These are phyloP conservation scores for Pectinophora gossypiella DNA, from an alignment of 1,140 invertebrate genomes.

Conservation along the genomic window DNA sequence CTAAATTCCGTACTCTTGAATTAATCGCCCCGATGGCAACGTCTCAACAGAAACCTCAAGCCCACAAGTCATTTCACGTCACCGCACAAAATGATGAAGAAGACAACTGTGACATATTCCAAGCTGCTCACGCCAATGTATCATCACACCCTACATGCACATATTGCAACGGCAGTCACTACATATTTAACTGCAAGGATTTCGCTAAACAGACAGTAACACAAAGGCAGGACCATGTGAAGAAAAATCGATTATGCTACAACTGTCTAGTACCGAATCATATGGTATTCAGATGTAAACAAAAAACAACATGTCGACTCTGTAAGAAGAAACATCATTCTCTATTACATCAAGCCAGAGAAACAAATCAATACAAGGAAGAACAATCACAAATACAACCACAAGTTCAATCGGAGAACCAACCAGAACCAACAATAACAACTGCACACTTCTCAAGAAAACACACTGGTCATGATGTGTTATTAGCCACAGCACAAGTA, in stretches of 20 bases:
- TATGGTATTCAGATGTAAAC: slow-evolving; percentile 17
- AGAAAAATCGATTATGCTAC: slow-evolving; percentile 24
- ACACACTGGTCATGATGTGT: slow-evolving; percentile 10
- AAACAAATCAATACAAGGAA: slow-evolving; percentile 1
- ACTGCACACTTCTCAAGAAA: slow-evolving; percentile 8
- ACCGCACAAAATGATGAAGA: background rate
- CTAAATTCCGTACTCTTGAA: slow-evolving; percentile 30
- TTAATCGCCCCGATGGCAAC: slow-evolving; percentile 5
- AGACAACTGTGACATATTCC: slow-evolving; percentile 3
- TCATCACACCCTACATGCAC: slow-evolving; percentile 9
- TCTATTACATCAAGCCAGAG: slow-evolving; percentile 13
- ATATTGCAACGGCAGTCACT: slow-evolving; percentile 21
- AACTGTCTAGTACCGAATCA: slow-evolving; percentile 28
- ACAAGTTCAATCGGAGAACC: background rate
- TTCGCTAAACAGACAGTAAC: slow-evolving; percentile 19
- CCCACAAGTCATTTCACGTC: background rate
- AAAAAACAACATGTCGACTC: slow-evolving; percentile 17
- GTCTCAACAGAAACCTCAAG: background rate
- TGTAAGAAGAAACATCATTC: slow-evolving; percentile 25
- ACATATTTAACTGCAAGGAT: slow-evolving; percentile 23
- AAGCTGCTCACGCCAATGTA: background rate
- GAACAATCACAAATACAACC: background rate
- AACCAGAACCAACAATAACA: background rate
- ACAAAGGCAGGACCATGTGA: slow-evolving; percentile 15
- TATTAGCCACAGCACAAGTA: slow-evolving; percentile 21